These are phyloP conservation scores for Eidolon helvum DNA, from an alignment of 2,113 vertebrate genomes.

Conservation along the genomic window DNA sequence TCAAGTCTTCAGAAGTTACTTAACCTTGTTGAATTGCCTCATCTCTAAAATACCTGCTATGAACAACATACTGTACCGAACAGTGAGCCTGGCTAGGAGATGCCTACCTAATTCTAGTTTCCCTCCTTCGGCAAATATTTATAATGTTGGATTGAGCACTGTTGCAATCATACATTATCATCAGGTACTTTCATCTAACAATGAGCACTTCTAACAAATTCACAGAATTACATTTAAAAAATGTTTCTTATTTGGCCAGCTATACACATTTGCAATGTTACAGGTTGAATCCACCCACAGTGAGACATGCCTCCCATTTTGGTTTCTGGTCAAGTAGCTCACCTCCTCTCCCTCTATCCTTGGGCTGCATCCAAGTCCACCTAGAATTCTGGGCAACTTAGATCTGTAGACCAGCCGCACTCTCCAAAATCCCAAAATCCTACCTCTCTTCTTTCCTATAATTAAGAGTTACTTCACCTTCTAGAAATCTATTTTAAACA, in stretches of 20 bases:
- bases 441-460: background rate
- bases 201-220: background rate
- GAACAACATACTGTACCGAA: background rate
- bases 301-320: background rate
- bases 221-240: background rate
- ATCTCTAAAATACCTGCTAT: background rate
- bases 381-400: background rate
- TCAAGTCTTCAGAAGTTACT: background rate
- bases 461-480: background rate
- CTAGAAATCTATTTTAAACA: background rate
- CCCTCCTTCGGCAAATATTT: background rate
- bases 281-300: background rate
- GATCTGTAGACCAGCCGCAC: background rate
- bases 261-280: background rate
- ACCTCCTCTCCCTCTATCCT: background rate
- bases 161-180: background rate
- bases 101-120: background rate
- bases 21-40: background rate
- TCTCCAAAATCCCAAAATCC: background rate
- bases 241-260: background rate
- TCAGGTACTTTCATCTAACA: background rate
- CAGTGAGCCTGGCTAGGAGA: background rate
- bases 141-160: background rate
- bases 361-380: background rate
- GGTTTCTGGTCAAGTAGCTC: background rate